Percentiles rank a stretch among this genome's conserved stretches.
Conservation (phyloP, 2,113 vertebrate genomes). For the Onychostruthus taczanowskii region DNA sequence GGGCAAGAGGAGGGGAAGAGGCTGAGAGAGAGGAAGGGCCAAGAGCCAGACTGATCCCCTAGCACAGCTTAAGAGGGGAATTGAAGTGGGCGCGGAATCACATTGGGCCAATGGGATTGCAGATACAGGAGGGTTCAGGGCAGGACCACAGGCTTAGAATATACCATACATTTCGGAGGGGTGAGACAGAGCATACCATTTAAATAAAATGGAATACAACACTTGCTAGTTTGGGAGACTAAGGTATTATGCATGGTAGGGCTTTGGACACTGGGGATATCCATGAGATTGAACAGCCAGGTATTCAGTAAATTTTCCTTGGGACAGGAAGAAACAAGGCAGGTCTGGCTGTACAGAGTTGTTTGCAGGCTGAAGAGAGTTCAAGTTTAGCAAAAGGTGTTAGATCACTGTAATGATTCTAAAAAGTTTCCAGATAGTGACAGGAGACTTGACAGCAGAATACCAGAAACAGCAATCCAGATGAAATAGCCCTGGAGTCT, state of each 20-base stretch:
- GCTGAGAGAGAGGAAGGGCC: too few species aligned
- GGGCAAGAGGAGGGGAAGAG: too few species aligned
- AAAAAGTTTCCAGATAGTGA: neutral
- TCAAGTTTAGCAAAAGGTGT: neutral
- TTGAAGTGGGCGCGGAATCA: too few species aligned
- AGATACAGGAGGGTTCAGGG: too few species aligned
- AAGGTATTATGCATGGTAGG: neutral
- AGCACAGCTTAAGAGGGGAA: too few species aligned
- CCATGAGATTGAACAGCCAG: neutral
- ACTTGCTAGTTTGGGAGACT: neutral
- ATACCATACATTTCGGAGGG: too few species aligned
- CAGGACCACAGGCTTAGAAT: too few species aligned
- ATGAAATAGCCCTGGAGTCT: neutral
- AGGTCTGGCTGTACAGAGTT: neutral
- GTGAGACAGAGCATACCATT: too few species aligned
- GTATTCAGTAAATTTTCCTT: neutral
- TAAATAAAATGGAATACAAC: too few species aligned
- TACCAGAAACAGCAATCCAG: neutral
- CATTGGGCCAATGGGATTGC: too few species aligned
- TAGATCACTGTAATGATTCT: neutral
- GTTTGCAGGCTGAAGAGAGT: neutral
- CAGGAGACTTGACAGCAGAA: neutral
- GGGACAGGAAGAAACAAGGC: neutral
- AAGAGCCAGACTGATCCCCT: too few species aligned
- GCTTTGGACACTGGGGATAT: neutral